These are phyloP conservation scores for Alsophila aescularia DNA, from an alignment of 2,888 invertebrate species.

Conservation along the genomic window DNA sequence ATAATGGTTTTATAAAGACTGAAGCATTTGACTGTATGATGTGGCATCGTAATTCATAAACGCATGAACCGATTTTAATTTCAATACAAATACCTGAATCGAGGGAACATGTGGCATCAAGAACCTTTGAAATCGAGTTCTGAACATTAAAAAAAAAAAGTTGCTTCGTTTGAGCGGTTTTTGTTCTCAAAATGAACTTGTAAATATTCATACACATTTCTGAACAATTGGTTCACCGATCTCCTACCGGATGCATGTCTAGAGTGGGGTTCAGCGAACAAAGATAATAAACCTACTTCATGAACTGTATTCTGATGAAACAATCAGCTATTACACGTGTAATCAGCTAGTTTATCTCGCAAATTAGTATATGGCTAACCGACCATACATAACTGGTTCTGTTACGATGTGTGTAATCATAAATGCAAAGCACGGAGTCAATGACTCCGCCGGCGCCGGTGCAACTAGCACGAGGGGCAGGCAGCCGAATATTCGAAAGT, in stretches of 20 bases:
- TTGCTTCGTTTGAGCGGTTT: too few species aligned
- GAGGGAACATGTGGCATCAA: too few species aligned
- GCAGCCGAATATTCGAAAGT: conserved; percentile 16
- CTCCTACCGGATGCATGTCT: conserved; percentile 6
- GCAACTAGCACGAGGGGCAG: conserved; percentile 3
- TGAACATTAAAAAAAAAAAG: too few species aligned
- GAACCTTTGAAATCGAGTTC: too few species aligned
- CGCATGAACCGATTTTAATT: too few species aligned
- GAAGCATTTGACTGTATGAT: too few species aligned
- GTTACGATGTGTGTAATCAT: background rate
- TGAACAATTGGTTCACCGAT: conserved; percentile 9
- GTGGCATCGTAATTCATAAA: too few species aligned
- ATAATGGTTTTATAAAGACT: too few species aligned
- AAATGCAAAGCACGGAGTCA: conserved; percentile 15
- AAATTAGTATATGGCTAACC: conserved; percentile 14
- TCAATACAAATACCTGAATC: too few species aligned
- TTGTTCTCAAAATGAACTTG: too few species aligned
- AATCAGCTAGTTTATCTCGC: conserved; percentile 15
- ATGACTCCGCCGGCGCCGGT: background rate
- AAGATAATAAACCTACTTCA: conserved; percentile 6
- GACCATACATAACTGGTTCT: conserved; percentile 1
- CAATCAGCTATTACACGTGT: conserved; percentile 8
- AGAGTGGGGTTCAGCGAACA: conserved; percentile 15
- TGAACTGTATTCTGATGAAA: conserved; percentile 8
- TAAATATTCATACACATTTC: background rate